Evolutionary conservation across 1,140 invertebrate species (phyloP), one percentile per base, ranked within the genome.

Genomic region (Drosophila sproati): DNA sequence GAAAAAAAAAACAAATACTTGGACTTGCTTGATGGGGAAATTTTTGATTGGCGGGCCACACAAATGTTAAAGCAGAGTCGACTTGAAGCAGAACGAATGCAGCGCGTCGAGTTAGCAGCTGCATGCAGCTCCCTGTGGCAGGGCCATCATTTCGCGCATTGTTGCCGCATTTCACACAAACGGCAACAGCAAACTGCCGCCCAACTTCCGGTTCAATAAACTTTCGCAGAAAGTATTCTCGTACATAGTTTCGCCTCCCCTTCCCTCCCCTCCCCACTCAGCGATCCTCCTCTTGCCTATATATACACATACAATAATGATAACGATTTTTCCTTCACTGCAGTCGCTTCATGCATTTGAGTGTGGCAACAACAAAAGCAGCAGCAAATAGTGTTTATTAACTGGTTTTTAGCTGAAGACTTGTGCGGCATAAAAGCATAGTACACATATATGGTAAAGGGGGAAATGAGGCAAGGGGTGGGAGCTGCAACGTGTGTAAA

Each of bases 131-230:
- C 35, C 31, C 35, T 37, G 35, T 43, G 50, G 20, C 8, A 39
- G 8, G 28, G 39, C 35, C 60, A 29, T 59, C 64, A 54, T 55
- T 57, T 62, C 43, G 67, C 32, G 39, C 75, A 73, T 68, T 83
- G 79, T 80, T 86, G 62, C 82, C 78, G 50, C 82, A 77, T 87
- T 86, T 82, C 67, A 78, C 75, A 41, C 8, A 41, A 41, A 41
- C 39, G 39, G 39, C 39, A 72, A 73, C 28, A 31, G 72, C 76
- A n/a, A 75, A 57, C 60, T 59, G 62, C 61, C 78, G 73, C 61
- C 56, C 71, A 89, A 89, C 80, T 89, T 89, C 75, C 80, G 86
- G 85, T 89, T 89, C 85, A 89, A 89, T 89, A 89, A 89, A 89
- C 86, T 89, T 89, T 71, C 57, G 80, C 70, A 59, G 82, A 82